Conservation (phyloP, 2,888 invertebrate genomes). For the Pachliopta kotzebuea region DNA sequence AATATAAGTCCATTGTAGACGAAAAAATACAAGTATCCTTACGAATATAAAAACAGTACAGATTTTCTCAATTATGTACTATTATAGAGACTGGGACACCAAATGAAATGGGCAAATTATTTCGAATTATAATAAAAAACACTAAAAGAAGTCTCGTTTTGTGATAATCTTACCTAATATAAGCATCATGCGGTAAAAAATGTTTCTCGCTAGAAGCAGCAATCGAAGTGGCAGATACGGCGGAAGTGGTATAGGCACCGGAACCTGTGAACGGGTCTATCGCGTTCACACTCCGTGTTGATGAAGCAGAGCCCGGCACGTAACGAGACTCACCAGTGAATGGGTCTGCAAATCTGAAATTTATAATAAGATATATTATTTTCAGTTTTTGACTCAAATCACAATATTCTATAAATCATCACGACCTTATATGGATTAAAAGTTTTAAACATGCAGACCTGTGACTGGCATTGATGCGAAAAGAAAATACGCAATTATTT, state of each 20-base stretch:
- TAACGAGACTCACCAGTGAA: conserved; percentile 85
- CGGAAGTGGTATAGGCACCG: conserved; percentile 44
- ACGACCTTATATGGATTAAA: too few relatives aligned
- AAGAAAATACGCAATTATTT: neutral
- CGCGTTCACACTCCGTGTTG: conserved; percentile 39
- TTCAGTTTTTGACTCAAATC: too few relatives aligned
- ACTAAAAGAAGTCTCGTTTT: too few relatives aligned
- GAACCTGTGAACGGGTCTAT: conserved; percentile 85
- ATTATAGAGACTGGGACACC: too few relatives aligned
- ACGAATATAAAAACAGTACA: too few relatives aligned
- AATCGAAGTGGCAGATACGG: conserved; percentile 37
- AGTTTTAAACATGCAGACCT: neutral
- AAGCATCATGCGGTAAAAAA: conserved; percentile 66
- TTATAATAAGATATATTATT: neutral
- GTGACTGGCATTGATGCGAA: too few relatives aligned
- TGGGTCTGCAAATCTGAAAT: conserved; percentile 79
- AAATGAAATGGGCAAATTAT: too few relatives aligned
- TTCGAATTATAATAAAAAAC: too few relatives aligned
- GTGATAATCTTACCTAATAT: conserved; percentile 53
- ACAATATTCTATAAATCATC: too few relatives aligned
- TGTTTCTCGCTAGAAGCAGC: conserved; percentile 46
- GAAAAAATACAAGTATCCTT: neutral
- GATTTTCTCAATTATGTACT: too few relatives aligned
- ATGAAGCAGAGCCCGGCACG: conserved; percentile 75
- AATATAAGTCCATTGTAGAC: neutral